These are phyloP conservation scores for Ophion ellenae DNA, from an alignment of 2,888 invertebrate species.

Conservation along the genomic window DNA sequence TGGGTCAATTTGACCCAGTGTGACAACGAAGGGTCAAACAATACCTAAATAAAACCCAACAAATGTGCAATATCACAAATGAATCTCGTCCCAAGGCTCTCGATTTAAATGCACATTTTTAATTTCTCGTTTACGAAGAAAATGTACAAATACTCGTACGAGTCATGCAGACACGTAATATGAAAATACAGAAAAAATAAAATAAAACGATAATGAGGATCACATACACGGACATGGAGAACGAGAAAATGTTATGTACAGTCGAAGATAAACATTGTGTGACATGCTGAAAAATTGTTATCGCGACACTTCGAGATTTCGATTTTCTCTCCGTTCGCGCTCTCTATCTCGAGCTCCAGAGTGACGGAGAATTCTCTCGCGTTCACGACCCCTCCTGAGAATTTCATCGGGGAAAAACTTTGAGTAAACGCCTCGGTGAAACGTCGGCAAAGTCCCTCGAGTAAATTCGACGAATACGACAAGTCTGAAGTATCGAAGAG, in stretches of 20 bases:
- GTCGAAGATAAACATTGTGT: not conserved
- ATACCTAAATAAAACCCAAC: not conserved
- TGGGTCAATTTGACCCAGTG: too few relatives aligned
- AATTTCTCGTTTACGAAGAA: not conserved
- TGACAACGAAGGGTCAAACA: not conserved
- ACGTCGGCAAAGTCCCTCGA: not conserved
- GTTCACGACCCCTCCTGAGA: not conserved
- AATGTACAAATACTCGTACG: not conserved
- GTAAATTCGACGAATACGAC: not conserved
- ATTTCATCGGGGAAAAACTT: not conserved
- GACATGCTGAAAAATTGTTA: not conserved
- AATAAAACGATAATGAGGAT: not conserved
- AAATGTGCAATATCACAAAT: not conserved
- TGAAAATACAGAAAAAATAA: not conserved
- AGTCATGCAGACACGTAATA: slow-evolving; percentile 39
- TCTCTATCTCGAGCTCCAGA: not conserved
- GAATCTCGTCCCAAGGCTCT: not conserved
- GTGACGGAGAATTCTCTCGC: not conserved
- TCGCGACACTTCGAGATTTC: not conserved
- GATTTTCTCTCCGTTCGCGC: not conserved
- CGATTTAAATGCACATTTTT: not conserved
- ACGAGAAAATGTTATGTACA: not conserved
- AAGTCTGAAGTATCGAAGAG: not conserved
- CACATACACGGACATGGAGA: not conserved
- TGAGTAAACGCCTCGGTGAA: not conserved